Evolutionary conservation across 2,797 vertebrate species (phyloP), one percentile per base, ranked within the genome.

Genomic region (Danio choprae): DNA sequence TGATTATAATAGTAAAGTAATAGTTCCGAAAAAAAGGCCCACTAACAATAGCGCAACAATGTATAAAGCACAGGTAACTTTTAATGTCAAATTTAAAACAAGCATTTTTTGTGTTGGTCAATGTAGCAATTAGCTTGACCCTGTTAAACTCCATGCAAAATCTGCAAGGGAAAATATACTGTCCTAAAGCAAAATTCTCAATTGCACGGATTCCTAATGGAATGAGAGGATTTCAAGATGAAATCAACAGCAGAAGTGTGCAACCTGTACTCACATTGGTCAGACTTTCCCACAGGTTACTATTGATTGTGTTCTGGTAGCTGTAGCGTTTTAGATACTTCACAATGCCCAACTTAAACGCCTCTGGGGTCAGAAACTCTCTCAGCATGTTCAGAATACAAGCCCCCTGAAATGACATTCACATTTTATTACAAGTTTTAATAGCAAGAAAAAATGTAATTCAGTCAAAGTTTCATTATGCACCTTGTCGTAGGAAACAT

Each of bases 401-500:
- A 6, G 96, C 95, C 22, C 96, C 96, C 97, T 98, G 87, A 90
- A 87, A 70, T 18, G 46, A 80, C 48, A 64, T 12, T 60, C 16
- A 53, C 68, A 53, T 29, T 29, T 29, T 29, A 29, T 29, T 29
- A 29, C 29, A 3, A 29, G 29, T 29, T 29, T 29, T n/a, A n/a
- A n/a, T n/a, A n/a, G n/a, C n/a, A n/a, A n/a, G n/a, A n/a, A n/a
- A n/a, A n/a, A n/a, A n/a, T n/a, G n/a, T n/a, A n/a, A n/a, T n/a
- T n/a, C n/a, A n/a, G n/a, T n/a, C n/a, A n/a, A n/a, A n/a, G n/a
- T n/a, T 59, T 62, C 10, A 38, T 80, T 56, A 55, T 12, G n/a
- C 87, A 98, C 97, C 96, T 98, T 98, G 12, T 95, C 93, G 44
- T 98, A 98, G 1, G 97, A 99, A 77, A 99, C 95, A 0, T 94